Conservation (phyloP, 2,888 invertebrate species). For the Loripinus fragilis region DNA sequence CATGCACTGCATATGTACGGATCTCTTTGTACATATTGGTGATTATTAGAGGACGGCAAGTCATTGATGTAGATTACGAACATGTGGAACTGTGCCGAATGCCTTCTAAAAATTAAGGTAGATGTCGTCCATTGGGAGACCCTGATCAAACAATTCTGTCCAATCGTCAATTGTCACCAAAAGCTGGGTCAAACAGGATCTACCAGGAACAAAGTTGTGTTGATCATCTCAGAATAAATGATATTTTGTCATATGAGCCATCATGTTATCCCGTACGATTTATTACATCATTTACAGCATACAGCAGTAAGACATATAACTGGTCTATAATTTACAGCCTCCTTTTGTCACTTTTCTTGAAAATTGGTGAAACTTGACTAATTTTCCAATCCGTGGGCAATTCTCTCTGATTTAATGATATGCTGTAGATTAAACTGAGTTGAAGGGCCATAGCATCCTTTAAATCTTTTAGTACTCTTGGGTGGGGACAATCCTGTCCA, state of each 20-base stretch:
- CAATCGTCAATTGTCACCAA: neutral
- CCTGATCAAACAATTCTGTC: constrained; percentile 1
- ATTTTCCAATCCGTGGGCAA: neutral
- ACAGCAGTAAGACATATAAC: too few species aligned
- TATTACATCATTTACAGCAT: too few species aligned
- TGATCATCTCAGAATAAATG: constrained; percentile 4
- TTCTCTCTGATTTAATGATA: neutral
- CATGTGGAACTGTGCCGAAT: constrained; percentile 10
- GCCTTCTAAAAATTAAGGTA: constrained; percentile 15
- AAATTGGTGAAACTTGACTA: too few species aligned
- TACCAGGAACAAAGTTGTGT: neutral
- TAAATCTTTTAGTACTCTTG: neutral
- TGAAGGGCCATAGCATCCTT: neutral
- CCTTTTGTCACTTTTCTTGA: too few species aligned
- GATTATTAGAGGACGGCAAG: too few species aligned
- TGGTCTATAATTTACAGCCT: too few species aligned
- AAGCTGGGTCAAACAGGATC: constrained; percentile 8
- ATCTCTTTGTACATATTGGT: too few species aligned
- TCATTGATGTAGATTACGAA: too few species aligned
- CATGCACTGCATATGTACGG: too few species aligned
- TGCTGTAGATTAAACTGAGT: neutral
- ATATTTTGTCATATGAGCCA: constrained; percentile 4
- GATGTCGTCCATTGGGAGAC: neutral
- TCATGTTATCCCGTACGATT: neutral
- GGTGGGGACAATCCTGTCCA: neutral